Evolutionary conservation across 2,113 vertebrate genomes (phyloP).

Genomic region (Actenoides hombroni): DNA sequence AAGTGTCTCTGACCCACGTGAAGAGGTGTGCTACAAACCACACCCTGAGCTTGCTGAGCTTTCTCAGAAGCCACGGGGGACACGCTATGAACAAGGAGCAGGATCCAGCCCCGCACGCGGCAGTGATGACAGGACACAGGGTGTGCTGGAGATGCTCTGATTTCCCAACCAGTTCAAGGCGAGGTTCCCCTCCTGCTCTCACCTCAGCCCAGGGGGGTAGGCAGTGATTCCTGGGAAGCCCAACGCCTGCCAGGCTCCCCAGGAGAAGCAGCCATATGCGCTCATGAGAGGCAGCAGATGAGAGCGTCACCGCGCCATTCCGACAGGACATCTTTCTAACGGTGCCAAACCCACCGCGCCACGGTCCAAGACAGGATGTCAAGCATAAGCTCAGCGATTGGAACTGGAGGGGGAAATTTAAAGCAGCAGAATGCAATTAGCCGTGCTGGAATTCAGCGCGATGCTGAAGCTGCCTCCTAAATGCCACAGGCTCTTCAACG

Average conservation of each 20-base stretch:
- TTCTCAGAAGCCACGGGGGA: not conserved
- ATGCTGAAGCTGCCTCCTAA: not conserved
- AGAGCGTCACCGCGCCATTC: not conserved
- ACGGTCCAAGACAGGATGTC: constrained; percentile 25
- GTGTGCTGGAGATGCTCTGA: not conserved
- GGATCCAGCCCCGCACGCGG: not conserved
- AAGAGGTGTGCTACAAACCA: not conserved
- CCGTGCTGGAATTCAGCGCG: not conserved
- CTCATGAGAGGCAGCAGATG: not conserved
- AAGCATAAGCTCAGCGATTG: not conserved
- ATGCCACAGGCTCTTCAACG: not conserved
- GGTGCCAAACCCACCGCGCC: not conserved
- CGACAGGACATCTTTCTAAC: not conserved
- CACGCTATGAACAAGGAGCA: not conserved
- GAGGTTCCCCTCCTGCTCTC: not conserved
- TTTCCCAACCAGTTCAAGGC: not conserved
- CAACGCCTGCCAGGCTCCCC: not conserved
- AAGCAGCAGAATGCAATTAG: constrained; percentile 45
- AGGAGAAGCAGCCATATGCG: not conserved
- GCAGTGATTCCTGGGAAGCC: not conserved
- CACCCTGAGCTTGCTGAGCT: fast-evolving
- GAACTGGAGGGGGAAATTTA: not conserved
- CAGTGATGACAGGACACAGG: not conserved
- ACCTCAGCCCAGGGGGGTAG: not conserved
- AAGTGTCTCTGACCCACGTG: not conserved